Evolutionary conservation across 2,113 vertebrate species (phyloP).

Genomic region (Varanus komodoensis): DNA sequence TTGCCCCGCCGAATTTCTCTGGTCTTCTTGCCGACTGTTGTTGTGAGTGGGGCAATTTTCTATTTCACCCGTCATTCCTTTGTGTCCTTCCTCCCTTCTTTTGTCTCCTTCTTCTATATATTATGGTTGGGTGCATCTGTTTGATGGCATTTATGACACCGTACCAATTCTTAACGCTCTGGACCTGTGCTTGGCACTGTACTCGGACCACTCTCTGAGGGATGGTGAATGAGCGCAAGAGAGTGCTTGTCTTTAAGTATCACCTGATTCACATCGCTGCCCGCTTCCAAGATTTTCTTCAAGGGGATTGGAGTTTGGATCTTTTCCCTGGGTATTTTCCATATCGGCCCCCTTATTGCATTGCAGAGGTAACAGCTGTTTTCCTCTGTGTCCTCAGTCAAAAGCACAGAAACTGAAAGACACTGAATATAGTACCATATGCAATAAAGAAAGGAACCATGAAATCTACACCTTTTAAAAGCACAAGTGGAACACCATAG

Average conservation of each 20-base stretch:
- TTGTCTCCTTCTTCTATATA: neutral
- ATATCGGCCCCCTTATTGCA: neutral
- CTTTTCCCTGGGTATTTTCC: neutral
- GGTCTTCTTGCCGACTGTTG: neutral
- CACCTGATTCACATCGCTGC: neutral
- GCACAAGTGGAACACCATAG: slow-evolving; percentile 11
- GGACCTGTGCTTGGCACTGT: neutral
- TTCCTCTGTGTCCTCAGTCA: neutral
- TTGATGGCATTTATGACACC: neutral
- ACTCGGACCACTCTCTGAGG: neutral
- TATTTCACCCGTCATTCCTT: neutral
- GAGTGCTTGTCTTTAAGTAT: neutral
- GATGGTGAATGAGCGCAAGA: neutral
- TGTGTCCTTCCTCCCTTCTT: neutral
- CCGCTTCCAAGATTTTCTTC: neutral
- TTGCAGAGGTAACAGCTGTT: neutral
- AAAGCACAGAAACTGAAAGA: slow-evolving; percentile 18
- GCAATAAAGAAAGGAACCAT: slow-evolving; percentile 17
- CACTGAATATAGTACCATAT: neutral
- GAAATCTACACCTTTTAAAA: slow-evolving; percentile 2
- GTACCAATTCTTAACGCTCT: neutral
- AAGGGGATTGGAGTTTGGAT: neutral
- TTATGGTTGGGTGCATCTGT: neutral
- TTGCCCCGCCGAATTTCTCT: neutral
- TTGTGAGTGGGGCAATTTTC: neutral